These are phyloP conservation scores for Mus pahari DNA, from an alignment of 2,113 vertebrate genomes.

Conservation along the genomic window DNA sequence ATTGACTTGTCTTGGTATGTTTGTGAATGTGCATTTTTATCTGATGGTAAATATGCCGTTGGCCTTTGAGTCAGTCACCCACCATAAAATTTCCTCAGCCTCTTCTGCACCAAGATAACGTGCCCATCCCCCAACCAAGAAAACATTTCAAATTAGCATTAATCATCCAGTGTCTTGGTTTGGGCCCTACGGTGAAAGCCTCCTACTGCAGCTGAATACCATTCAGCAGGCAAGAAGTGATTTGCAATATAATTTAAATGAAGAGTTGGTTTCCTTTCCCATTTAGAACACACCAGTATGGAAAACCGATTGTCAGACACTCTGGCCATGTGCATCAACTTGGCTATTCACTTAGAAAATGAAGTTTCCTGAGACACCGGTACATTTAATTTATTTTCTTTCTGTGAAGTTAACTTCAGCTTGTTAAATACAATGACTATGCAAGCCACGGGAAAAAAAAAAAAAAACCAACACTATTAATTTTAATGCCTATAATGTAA, in stretches of 20 bases:
- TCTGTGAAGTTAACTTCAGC: conserved; percentile 79
- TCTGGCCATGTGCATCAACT: conserved; percentile 76
- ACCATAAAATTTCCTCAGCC: conserved; percentile 76
- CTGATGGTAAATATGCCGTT: conserved; percentile 84
- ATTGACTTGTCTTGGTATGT: conserved; percentile 83
- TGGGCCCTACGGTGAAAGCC: conserved; percentile 70
- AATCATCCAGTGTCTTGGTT: conserved; percentile 73
- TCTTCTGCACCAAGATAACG: conserved; percentile 48
- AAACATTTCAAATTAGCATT: conserved; percentile 84
- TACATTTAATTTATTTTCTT: conserved; percentile 80
- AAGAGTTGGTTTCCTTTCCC: conserved; percentile 83
- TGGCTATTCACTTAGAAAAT: conserved; percentile 82
- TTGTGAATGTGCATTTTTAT: conserved; percentile 86
- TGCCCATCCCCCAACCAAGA: conserved; percentile 33
- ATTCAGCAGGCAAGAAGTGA: conserved; percentile 81
- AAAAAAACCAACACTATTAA: conserved; percentile 75
- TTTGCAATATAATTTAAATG: conserved; percentile 85
- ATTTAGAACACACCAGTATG: conserved; percentile 78
- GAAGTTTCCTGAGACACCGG: conserved; percentile 77
- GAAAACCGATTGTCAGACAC: conserved; percentile 82
- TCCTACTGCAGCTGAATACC: conserved; percentile 75
- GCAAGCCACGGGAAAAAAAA: conserved; percentile 34
- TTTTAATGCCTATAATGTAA: conserved; percentile 74
- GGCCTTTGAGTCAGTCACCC: conserved; percentile 84
- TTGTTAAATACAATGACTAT: conserved; percentile 79